Conservation (phyloP, 2,888 invertebrate species). For the Pemphredon lugubris region DNA sequence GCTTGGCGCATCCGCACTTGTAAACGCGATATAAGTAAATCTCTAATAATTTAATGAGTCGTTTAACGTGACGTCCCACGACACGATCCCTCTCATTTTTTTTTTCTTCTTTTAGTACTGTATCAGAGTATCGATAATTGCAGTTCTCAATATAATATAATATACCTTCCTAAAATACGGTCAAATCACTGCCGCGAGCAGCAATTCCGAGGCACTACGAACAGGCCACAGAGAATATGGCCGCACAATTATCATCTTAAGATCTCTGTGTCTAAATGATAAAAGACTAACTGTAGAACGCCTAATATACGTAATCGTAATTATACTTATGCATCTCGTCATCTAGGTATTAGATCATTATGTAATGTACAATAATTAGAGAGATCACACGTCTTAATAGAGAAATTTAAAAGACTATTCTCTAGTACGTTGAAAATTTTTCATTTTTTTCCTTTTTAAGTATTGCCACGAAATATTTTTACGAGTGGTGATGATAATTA, state of each 20-base stretch:
- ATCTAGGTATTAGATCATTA: constrained; percentile 76
- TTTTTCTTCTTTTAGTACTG: constrained; percentile 64
- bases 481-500: constrained; percentile 58
- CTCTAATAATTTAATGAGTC: constrained; percentile 77
- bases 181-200: constrained; percentile 81
- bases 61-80: constrained; percentile 74
- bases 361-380: constrained; percentile 80
- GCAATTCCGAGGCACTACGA: constrained; percentile 81
- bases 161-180: constrained; percentile 80
- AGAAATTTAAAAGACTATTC: constrained; percentile 81
- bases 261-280: constrained; percentile 75
- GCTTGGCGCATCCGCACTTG: constrained; percentile 46
- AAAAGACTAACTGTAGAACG: constrained; percentile 71
- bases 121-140: constrained; percentile 78
- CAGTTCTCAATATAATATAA: constrained; percentile 77
- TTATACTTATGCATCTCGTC: constrained; percentile 72
- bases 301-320: constrained; percentile 70
- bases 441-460: constrained; percentile 29
- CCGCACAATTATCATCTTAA: constrained; percentile 80
- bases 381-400: constrained; percentile 81
- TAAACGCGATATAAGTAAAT: constrained; percentile 65
- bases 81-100: constrained; percentile 59
- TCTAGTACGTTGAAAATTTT: constrained; percentile 77
- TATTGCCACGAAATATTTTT: constrained; percentile 55
- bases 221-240: constrained; percentile 80